Base-by-base conservation (phyloP, 2,113 vertebrate species). In the Pagrus major region DNA sequence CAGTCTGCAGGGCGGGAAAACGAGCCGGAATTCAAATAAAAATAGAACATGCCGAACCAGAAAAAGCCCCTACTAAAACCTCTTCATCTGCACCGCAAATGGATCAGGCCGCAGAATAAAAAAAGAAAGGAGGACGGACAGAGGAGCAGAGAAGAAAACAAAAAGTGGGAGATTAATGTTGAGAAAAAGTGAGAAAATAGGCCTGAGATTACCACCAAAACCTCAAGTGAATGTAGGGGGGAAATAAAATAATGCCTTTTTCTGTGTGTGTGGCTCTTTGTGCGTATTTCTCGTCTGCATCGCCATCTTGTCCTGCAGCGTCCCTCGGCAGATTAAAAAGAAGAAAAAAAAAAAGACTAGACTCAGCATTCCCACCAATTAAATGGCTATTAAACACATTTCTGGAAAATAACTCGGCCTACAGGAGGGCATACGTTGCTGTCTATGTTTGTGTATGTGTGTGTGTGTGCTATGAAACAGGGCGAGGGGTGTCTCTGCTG, bases 391-490 rank as follows among this genome's bases (percentile, higher is more conserved):
- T 80, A 83, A 86, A 87, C 67, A 84, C 74, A 84, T 79, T 71
- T 83, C 49, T 91, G 89, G 79, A 86, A 90, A 92, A 84, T 84
- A 54, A 42, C 80, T 84, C 37, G 63, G 51, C 68, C 81, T 67
- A 61, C 59, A 58, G 71, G 80, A 70, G 69, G 52, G 64, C 59
- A 49, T 35, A 16, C 41, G 67, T 76, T 25, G 71, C 67, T 55
- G 71, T 82, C 64, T 78, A 18, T 69, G 76, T 60, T 31, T 70
- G 66, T 49, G 51, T 59, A 10, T 69, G 54, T 58, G 60, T 63
- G 76, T 72, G 60, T 58, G 42, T 23, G 52, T 61, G 12, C 12
- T 2, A 25, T 80, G 58, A 86, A 86, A 66, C 37, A 46, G 64
- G 67, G 55, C 0, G 35, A 78, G 47, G 59, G 85, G 51, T 35